A percentile compares a stretch with the other conserved stretches of the same genome.
Conservation (phyloP, 2,797 vertebrate genomes). For the Eulemur albifrons region DNA sequence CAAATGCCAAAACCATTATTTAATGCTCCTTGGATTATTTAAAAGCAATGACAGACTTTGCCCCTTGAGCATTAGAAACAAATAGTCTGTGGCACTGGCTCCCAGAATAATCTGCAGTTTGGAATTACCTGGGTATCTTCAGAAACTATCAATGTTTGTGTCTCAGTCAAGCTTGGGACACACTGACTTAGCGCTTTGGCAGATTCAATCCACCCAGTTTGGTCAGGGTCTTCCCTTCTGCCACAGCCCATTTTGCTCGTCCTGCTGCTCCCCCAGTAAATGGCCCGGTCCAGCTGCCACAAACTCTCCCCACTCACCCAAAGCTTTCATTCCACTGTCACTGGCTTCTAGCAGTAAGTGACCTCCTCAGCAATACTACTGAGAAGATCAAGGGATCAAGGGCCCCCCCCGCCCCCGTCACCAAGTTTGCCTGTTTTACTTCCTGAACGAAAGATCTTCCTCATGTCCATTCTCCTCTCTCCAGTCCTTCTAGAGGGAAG, state of each 20-base stretch:
- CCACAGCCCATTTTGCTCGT: not conserved
- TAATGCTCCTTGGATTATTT: not conserved
- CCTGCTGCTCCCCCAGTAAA: not conserved
- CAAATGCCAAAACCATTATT: conserved; percentile 16
- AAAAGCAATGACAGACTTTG: conserved; percentile 5
- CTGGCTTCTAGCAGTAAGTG: not conserved
- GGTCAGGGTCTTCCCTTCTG: not conserved
- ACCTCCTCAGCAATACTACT: not conserved
- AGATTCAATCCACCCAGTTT: not conserved
- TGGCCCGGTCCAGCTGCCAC: not conserved
- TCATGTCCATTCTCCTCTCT: not conserved
- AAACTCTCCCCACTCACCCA: not conserved
- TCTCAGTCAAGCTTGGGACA: not conserved
- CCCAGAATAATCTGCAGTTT: not conserved
- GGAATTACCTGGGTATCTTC: not conserved
- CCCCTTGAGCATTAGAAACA: not conserved
- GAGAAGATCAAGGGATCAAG: not conserved
- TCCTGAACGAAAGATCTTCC: not conserved
- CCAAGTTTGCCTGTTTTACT: not conserved
- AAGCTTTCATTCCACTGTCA: not conserved
- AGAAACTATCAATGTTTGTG: not conserved
- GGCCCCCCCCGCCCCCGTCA: no score
- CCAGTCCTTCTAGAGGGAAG: not conserved
- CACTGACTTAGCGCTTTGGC: not conserved
- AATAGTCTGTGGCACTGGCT: not conserved